Base-by-base conservation (phyloP, 2,113 vertebrate genomes). In the Ellobius talpinus region DNA sequence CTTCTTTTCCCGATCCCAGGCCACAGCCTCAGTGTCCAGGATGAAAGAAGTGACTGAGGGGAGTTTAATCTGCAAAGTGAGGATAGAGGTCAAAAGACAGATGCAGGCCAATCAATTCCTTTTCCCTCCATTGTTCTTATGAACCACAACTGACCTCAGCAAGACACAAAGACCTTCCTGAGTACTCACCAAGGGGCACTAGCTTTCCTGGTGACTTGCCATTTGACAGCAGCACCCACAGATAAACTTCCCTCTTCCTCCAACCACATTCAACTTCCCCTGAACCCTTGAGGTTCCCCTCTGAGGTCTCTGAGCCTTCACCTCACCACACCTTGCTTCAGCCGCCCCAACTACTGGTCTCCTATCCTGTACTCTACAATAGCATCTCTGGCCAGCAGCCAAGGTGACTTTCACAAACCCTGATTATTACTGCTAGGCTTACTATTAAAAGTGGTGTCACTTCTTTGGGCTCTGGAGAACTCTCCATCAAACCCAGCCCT, bases 1-100 rank as follows among this genome's bases (percentile, higher is more conserved):
- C 87, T 98, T 99, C 97, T 99, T 99, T 93, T 99, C 99, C 3
- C 97, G 97, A 94, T 99, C 99, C 99, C 99, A 99, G 31, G 99
- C 99, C 84, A 99, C 99, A 0, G 99, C 99, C 96, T 99, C 99
- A 0, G 99, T 82, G 96, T 99, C 99, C 96, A 99, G 96, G 79
- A 99, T 99, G 61, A 99, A 99, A 31, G 99, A 99, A 0, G 98
- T 96, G 89, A 99, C 99, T 0, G 98, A 98, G 0, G 97, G 98
- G 95, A 98, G 99, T 97, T 98, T 99, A 87, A 99, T 97, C 99
- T 99, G 97, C 6, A 79, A 79, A 87, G 23, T 4, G 17, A 55
- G 82, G 36, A 16, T 17, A 19, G 8, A 39, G 8, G 47, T 87
- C 36, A 19, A 11, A n/a, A 11, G 39, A 17, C 76, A 78, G n/a